A percentile compares a stretch with the other conserved stretches of the same genome.
These are phyloP conservation scores for Crotalus horridus DNA, from an alignment of 2,113 vertebrate species.

Conservation along the genomic window DNA sequence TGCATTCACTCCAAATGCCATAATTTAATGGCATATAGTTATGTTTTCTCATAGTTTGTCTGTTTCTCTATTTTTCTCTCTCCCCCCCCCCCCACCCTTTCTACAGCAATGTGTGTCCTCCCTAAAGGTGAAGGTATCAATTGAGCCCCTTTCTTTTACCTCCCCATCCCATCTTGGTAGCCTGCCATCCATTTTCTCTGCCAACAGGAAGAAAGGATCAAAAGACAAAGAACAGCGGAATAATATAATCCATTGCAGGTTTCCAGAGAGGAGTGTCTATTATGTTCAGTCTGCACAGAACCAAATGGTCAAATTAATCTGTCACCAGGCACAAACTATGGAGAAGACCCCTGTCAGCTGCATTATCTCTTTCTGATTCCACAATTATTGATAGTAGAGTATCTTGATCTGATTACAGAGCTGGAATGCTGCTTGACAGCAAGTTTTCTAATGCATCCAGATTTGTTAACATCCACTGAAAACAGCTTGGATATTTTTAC, in stretches of 20 bases:
- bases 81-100: no score
- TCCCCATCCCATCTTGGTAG: neutral
- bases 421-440: neutral
- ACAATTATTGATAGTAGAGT: neutral
- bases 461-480: neutral
- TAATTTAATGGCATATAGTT: neutral
- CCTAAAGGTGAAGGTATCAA: neutral
- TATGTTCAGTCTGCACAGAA: neutral
- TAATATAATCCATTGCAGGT: neutral
- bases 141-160: neutral
- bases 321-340: neutral
- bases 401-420: neutral
- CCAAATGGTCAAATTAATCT: neutral
- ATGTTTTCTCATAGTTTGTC: neutral
- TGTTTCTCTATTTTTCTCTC: neutral
- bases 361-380: neutral
- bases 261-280: neutral
- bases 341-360: neutral
- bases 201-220: conserved; percentile 34
- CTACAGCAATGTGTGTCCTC: neutral
- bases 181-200: neutral
- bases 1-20: neutral
- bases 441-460: neutral
- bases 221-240: conserved; percentile 45
- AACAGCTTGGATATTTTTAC: neutral